phyloP scores from a whole-genome alignment of 1,140 invertebrate genomes.

The Drosophila jambulina region DNA sequence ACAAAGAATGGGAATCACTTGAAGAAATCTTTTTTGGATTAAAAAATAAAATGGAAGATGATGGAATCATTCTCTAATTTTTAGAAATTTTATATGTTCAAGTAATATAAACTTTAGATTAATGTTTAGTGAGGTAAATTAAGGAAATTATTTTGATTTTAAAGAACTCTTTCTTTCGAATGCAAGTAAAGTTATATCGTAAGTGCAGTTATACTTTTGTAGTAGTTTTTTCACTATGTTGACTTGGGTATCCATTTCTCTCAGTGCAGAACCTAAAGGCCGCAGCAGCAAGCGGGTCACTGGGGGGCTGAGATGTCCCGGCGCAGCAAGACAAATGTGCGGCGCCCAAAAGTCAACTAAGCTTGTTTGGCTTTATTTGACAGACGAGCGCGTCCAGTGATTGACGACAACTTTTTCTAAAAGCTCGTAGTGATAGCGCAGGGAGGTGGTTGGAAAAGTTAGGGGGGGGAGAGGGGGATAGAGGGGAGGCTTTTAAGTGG shows the following conservation, averaged over 20 bases:
- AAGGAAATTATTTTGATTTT: no score
- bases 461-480: neutral
- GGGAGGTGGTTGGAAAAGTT: neutral
- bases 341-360: constrained; percentile 71
- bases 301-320: constrained; percentile 10
- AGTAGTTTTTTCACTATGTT: neutral
- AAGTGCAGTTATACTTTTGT: no score
- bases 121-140: no score
- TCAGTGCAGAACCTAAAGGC: constrained; percentile 6
- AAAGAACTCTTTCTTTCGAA: neutral
- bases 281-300: neutral
- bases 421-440: constrained; percentile 14
- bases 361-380: constrained; percentile 74
- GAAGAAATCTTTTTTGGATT: no score
- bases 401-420: constrained; percentile 65
- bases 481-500: constrained; percentile 5
- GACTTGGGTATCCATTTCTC: neutral
- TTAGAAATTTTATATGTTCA: no score
- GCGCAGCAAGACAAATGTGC: constrained; percentile 65
- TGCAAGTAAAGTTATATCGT: no score
- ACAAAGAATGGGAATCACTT: neutral
- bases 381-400: constrained; percentile 63
- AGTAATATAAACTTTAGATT: neutral
- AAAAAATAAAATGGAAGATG: no score
- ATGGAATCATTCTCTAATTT: no score